A percentile compares a stretch with the other conserved stretches of the same genome.
phyloP scores from a whole-genome alignment of 2,888 invertebrate species.

The Tanypteryx hageni region DNA sequence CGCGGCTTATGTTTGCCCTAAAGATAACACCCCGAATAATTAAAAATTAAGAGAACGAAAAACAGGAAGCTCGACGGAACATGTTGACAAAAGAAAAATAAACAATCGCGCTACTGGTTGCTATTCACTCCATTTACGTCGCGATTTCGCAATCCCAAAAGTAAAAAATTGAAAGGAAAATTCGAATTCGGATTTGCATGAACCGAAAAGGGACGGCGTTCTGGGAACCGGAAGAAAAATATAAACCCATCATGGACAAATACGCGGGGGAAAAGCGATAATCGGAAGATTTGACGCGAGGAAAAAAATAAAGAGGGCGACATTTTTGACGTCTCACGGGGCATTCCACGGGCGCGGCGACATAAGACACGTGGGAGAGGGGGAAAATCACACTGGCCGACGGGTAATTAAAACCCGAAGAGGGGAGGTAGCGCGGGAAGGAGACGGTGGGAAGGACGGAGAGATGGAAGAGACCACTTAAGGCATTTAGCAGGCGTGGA shows the following conservation, averaged over 20 bases:
- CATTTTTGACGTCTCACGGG: background rate
- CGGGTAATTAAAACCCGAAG: slow-evolving; percentile 12
- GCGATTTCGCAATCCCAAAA: background rate
- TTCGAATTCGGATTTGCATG: background rate
- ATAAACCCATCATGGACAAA: background rate
- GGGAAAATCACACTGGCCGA: background rate
- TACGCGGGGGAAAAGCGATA: background rate
- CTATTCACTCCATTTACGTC: background rate
- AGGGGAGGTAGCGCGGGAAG: background rate
- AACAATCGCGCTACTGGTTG: background rate
- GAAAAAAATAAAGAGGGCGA: background rate
- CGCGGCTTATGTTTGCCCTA: background rate
- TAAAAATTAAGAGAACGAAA: background rate
- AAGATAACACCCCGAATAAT: background rate
- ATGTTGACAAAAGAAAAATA: background rate
- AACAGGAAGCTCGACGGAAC: background rate
- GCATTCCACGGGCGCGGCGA: background rate
- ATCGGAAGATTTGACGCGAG: background rate
- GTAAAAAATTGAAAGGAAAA: background rate
- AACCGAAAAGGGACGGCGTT: background rate
- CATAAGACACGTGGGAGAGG: background rate
- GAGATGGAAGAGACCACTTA: slow-evolving; percentile 3
- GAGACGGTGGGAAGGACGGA: background rate
- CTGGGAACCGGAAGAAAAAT: background rate
- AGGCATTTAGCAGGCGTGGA: background rate